Evolutionary conservation across 2,888 invertebrate species (phyloP).

Genomic region (Andrena camellia): DNA sequence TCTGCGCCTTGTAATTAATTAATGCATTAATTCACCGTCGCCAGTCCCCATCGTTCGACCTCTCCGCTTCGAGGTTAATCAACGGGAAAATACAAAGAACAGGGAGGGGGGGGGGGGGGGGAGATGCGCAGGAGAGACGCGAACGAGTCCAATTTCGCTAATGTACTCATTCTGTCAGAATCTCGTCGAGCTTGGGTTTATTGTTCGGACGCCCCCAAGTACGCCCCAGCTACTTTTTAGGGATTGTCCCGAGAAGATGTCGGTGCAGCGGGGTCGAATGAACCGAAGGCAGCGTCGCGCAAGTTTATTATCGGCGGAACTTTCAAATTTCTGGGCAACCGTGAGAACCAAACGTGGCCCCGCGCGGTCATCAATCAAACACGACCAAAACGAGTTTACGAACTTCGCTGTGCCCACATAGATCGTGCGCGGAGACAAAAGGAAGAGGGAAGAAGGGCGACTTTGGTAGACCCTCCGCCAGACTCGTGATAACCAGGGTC

Average conservation of each 20-base stretch:
- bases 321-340: slow-evolving; percentile 3
- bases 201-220: slow-evolving; percentile 10
- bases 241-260: background rate
- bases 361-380: slow-evolving; percentile 5
- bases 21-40: slow-evolving; percentile 72
- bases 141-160: slow-evolving; percentile 10
- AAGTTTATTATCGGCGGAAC: background rate
- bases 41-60: slow-evolving; percentile 22
- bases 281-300: background rate
- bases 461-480: background rate
- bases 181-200: slow-evolving; percentile 21
- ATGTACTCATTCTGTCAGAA: slow-evolving; percentile 34
- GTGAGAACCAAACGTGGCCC: background rate
- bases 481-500: background rate
- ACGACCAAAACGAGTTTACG: background rate
- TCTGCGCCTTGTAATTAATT: slow-evolving; percentile 72
- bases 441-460: background rate
- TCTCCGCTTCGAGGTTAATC: slow-evolving; percentile 19
- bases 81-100: slow-evolving; percentile 1
- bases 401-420: background rate
- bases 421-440: background rate
- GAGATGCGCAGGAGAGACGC: too few relatives aligned
- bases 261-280: background rate
- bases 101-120: background rate
- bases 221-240: background rate